Base-by-base conservation (phyloP, 2,113 vertebrate genomes). In the Centropus unirufus region DNA sequence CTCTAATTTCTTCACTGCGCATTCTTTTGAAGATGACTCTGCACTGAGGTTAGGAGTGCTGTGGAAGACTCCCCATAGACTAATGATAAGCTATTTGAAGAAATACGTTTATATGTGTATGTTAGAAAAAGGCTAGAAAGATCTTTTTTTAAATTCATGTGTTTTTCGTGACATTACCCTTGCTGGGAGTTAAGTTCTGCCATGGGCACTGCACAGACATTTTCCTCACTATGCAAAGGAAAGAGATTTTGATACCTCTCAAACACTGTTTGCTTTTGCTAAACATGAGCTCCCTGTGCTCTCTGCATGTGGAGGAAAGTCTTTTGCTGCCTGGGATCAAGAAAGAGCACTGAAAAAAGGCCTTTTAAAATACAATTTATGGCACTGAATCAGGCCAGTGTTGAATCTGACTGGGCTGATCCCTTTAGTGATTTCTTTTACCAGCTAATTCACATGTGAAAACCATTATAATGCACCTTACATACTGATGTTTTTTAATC, bases 11-110 rank as follows among this genome's bases (percentile, higher is more conserved):
- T 91, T 86, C 59, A 39, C 30, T 47, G 26, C 58, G 21, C 2
- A 2, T 46, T 73, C 64, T 42, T 81, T 63, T 74, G 62, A 49
- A 74, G 79, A 86, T 39, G 19, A 47, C 76, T 90, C 58, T 87
- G 78, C 32, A 55, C n/a, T 47, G 58, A 87, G 89, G 36, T 73
- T 87, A 66, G 32, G 27, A n/a, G 62, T 76, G 62, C 46, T 91
- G 62, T 79, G 54, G 46, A 87, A 73, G 78, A 42, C 55, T 94
- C 78, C 62, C 59, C 3, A 1, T 6, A 74, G 59, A 52, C 72
- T 90, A 90, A 92, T 91, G 72, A 90, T 90, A 76, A 91, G 13
- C 22, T 76, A 23, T 80, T 89, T 89, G 78, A 87, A 83, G 46
- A 79, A 80, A 20, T 77, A 18, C 39, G 4, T 44, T 27, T 23